Percentiles rank a stretch among this genome's conserved stretches.
Conservation (phyloP, 2,797 vertebrate species). For the Hyperoplus immaculatus region DNA sequence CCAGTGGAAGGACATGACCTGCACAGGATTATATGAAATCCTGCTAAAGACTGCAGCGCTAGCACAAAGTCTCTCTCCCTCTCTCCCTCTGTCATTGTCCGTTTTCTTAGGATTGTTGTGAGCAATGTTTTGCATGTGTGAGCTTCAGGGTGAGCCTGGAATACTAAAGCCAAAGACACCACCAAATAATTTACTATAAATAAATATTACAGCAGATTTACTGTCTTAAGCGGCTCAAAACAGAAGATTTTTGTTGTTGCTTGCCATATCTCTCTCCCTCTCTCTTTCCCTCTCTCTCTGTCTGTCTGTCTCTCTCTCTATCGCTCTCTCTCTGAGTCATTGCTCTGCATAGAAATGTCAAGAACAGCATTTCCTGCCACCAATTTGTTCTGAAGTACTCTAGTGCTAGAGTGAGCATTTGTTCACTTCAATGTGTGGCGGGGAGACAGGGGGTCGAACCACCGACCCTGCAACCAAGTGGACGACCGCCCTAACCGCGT, state of each 20-base stretch:
- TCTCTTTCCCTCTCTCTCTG: too few species aligned
- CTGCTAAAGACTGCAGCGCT: conserved; percentile 68
- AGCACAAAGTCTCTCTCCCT: conserved; percentile 47
- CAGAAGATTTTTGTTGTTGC: too few species aligned
- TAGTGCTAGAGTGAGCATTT: too few species aligned
- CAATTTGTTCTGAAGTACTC: too few species aligned
- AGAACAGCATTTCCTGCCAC: not conserved
- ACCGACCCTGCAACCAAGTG: too few species aligned
- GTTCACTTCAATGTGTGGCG: too few species aligned
- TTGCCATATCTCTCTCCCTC: too few species aligned
- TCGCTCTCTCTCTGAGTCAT: conserved; percentile 20
- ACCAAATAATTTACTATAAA: conserved; percentile 36
- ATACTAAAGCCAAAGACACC: conserved; percentile 25
- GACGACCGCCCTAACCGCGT: too few species aligned
- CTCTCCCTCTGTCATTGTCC: conserved; percentile 6
- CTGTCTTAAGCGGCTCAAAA: conserved; percentile 17
- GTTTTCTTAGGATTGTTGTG: conserved; percentile 4
- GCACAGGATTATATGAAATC: conserved; percentile 77
- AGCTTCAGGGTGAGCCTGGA: conserved; percentile 23
- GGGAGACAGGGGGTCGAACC: too few species aligned
- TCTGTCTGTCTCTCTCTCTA: not conserved
- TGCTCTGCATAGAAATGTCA: conserved; percentile 7
- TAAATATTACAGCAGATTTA: not conserved
- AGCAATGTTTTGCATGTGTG: conserved; percentile 40
- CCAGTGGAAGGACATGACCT: conserved; percentile 78